Evolutionary conservation across 1,140 invertebrate species (phyloP).

Genomic region (Hetaerina americana): DNA sequence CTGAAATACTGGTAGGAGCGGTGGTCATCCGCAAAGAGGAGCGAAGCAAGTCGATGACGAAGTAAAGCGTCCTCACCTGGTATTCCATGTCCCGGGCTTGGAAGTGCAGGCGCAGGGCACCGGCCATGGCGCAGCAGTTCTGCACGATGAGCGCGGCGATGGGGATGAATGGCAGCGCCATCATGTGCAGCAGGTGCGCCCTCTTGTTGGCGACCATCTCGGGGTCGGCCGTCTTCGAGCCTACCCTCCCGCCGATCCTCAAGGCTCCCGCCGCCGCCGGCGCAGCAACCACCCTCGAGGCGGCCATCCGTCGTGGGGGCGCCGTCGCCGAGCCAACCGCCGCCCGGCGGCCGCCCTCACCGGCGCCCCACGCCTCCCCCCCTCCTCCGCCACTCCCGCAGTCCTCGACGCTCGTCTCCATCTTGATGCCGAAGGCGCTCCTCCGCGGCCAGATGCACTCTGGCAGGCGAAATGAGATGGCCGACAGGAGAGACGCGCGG

Average conservation of each 20-base stretch:
- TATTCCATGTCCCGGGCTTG: background rate
- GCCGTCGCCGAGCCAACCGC: too few species aligned
- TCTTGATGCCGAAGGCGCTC: background rate
- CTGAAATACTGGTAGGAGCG: too few species aligned
- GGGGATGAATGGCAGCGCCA: constrained; percentile 28
- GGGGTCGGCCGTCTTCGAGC: background rate
- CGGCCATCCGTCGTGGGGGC: too few species aligned
- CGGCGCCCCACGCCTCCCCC: too few species aligned
- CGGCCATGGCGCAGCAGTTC: constrained; percentile 27
- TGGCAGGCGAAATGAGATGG: background rate
- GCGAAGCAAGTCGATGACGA: too few species aligned
- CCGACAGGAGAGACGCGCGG: too few species aligned
- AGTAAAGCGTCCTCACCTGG: too few species aligned
- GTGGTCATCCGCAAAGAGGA: too few species aligned
- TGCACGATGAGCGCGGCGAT: constrained; percentile 28
- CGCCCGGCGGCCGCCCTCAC: too few species aligned
- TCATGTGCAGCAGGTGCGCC: constrained; percentile 29
- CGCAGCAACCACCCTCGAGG: too few species aligned
- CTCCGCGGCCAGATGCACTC: background rate
- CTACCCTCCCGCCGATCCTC: background rate
- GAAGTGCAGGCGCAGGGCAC: background rate
- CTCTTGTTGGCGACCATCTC: constrained; percentile 17
- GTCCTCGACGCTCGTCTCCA: background rate
- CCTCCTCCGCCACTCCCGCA: too few species aligned
- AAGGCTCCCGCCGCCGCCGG: background rate